These are phyloP conservation scores for Gorsachius magnificus DNA, from an alignment of 2,797 vertebrate species.

Conservation along the genomic window DNA sequence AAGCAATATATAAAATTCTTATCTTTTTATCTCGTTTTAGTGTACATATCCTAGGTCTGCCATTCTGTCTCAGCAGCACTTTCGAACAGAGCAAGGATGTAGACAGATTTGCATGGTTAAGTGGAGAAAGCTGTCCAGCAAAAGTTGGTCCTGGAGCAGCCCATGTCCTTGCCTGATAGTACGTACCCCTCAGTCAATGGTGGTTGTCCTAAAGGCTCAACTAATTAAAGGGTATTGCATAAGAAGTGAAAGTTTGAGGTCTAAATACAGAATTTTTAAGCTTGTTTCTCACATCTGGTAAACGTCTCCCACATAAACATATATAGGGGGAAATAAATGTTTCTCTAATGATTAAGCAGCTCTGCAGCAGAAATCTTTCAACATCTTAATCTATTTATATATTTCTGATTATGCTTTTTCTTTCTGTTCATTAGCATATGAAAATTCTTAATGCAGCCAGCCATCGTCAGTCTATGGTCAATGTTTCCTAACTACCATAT, in stretches of 20 bases:
- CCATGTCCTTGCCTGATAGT: neutral
- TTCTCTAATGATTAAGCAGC: neutral
- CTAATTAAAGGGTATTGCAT: neutral
- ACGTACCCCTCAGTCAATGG: neutral
- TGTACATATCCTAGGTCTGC: neutral
- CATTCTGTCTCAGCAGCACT: neutral
- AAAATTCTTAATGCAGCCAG: neutral
- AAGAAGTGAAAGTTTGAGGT: neutral
- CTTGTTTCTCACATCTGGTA: neutral
- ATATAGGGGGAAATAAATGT: neutral
- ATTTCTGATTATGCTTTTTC: neutral
- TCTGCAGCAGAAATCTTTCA: neutral
- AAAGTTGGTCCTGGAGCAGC: neutral
- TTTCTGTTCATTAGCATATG: neutral
- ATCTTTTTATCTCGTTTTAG: neutral
- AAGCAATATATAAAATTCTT: neutral
- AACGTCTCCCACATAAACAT: neutral
- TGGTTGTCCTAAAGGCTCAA: neutral
- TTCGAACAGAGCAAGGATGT: neutral
- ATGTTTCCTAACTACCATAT: neutral
- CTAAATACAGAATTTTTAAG: neutral
- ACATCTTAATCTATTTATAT: neutral
- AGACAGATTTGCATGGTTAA: neutral
- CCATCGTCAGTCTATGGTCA: neutral
- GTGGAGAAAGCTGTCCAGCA: neutral